A percentile compares a stretch with the other conserved stretches of the same genome.
Conservation (phyloP, 1,140 invertebrate species). For the Anoplophora glabripennis region DNA sequence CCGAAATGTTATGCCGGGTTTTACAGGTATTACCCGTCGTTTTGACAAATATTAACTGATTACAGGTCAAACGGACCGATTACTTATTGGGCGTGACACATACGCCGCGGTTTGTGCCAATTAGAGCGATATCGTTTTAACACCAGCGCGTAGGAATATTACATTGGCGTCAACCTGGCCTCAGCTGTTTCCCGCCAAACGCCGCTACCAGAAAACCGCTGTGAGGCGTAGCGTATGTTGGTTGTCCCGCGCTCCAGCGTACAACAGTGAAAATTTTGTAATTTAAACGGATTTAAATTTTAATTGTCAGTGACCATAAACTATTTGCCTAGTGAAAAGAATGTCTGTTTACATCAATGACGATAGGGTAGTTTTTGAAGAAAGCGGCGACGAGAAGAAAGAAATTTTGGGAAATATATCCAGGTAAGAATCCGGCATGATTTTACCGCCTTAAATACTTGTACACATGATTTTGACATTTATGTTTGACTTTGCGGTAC, state of each 20-base stretch:
- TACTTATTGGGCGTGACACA: slow-evolving; percentile 3
- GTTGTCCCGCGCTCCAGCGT: slow-evolving; percentile 41
- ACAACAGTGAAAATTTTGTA: slow-evolving; percentile 30
- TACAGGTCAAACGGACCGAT: background rate
- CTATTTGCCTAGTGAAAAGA: slow-evolving; percentile 25
- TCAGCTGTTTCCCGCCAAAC: slow-evolving; percentile 67
- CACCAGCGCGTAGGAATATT: slow-evolving; percentile 51
- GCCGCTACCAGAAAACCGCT: slow-evolving; percentile 59
- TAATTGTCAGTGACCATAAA: slow-evolving; percentile 19
- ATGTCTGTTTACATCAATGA: slow-evolving; percentile 42
- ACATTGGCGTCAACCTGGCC: slow-evolving; percentile 51
- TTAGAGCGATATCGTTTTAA: slow-evolving; percentile 17
- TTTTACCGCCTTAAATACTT: slow-evolving; percentile 32
- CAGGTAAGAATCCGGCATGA: slow-evolving; percentile 34
- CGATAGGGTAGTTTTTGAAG: slow-evolving; percentile 35
- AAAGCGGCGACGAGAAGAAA: slow-evolving; percentile 34
- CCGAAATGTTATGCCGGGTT: slow-evolving; percentile 29
- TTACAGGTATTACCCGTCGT: background rate
- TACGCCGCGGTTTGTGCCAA: slow-evolving; percentile 1
- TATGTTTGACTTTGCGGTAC: slow-evolving; percentile 21
- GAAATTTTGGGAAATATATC: slow-evolving; percentile 38
- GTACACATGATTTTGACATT: slow-evolving; percentile 45
- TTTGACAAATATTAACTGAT: slow-evolving; percentile 17
- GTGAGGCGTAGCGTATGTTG: slow-evolving; percentile 50
- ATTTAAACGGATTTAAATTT: slow-evolving; percentile 29